phyloP scores from a whole-genome alignment of 2,113 vertebrate species.

The Cyanistes caeruleus region DNA sequence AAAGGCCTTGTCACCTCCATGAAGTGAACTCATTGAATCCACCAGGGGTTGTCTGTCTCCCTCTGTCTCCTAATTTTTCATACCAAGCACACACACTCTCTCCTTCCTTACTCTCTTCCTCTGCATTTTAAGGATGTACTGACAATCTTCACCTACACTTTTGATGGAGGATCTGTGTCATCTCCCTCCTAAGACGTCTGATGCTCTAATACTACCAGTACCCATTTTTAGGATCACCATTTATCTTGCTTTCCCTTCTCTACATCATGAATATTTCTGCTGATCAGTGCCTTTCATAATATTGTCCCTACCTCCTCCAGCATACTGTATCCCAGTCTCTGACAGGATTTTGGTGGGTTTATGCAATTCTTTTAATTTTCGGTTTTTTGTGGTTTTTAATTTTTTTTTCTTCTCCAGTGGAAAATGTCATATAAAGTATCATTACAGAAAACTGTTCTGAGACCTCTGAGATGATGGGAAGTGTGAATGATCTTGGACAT shows the following conservation, averaged over 20 bases:
- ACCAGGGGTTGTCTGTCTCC: not conserved
- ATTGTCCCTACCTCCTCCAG: not conserved
- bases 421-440: not conserved
- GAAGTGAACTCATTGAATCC: not conserved
- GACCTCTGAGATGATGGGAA: not conserved
- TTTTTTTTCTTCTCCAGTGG: not conserved
- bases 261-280: not conserved
- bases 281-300: not conserved
- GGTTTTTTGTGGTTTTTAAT: too few relatives aligned
- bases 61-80: not conserved
- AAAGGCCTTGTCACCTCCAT: not conserved
- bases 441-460: not conserved
- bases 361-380: not conserved
- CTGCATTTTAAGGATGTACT: not conserved
- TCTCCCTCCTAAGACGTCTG: not conserved
- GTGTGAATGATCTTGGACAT: not conserved
- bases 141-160: not conserved
- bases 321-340: not conserved
- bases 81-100: not conserved
- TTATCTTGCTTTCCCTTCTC: not conserved
- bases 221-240: fast-evolving
- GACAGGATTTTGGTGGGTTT: not conserved
- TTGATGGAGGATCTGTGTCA: not conserved
- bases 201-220: not conserved
- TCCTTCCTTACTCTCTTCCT: not conserved